Evolutionary conservation across 23 tunicate species (phyloP), one percentile per base, ranked within the genome.

Genomic region (Styela clava): DNA sequence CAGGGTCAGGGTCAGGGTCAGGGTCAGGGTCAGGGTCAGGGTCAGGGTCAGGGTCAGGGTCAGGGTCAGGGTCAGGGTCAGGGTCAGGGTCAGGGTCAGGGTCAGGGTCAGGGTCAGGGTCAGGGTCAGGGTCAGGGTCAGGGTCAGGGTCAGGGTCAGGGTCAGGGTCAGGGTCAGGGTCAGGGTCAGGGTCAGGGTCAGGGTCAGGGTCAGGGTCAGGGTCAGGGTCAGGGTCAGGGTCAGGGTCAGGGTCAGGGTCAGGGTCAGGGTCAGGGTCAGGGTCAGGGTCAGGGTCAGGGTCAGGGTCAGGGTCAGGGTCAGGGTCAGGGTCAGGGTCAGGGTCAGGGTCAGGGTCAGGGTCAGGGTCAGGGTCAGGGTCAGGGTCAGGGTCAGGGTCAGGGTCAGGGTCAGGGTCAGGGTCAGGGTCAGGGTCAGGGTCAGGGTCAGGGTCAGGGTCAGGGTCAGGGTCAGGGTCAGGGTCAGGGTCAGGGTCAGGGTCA

Each of bases 121-220:
- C 79, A 78, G 84, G 87, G 87, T 51, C 79, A 37, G 73, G 87
- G 87, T 51, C 79, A 78, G 84, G 87, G 87, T 78, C 79, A 78
- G 84, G 87, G 87, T 78, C 79, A 78, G 84, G 87, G 87, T 78
- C 79, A 78, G 84, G 87, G 87, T 78, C 79, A 84, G 87, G 87
- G 84, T 84, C 52, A 78, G 87, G 87, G 84, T 84, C 79, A 84
- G 87, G 87, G 87, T 84, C 79, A 84, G 87, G 87, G 82, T 84
- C 79, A 84, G 87, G 87, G 87, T 84, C 52, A 84, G 87, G 87
- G 87, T 79, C 79, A 84, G 87, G 87, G 87, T 84, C 79, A 84
- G 87, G 87, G 87, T 84, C 79, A 84, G 87, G 87, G 87, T 84
- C 79, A 84, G 87, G 87, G 87, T 84, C 79, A 84, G 87, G 87